These are phyloP conservation scores for Eupithecia subumbrata DNA, from an alignment of 2,888 invertebrate species.

Conservation along the genomic window DNA sequence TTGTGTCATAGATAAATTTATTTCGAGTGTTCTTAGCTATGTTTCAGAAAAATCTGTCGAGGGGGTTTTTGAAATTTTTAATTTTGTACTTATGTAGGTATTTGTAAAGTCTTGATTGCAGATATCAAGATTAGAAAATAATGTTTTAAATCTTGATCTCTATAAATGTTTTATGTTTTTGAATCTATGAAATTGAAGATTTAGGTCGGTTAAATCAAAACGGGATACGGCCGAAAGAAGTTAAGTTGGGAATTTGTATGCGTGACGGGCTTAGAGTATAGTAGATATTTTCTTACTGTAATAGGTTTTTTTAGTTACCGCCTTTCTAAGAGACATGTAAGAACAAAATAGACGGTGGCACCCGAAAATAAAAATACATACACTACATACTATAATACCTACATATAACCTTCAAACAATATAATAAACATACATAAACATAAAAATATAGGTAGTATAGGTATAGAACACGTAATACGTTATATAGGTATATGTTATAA, in stretches of 20 bases:
- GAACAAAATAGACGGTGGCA: too few relatives aligned
- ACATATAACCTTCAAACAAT: too few relatives aligned
- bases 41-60: too few relatives aligned
- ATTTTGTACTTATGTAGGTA: too few relatives aligned
- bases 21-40: too few relatives aligned
- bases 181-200: background rate
- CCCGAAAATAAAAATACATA: too few relatives aligned
- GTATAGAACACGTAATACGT: background rate
- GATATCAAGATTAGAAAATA: background rate
- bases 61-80: too few relatives aligned
- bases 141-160: background rate
- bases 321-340: background rate
- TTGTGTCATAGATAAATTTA: too few relatives aligned
- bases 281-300: background rate
- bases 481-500: slow-evolving; percentile 31
- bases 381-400: too few relatives aligned
- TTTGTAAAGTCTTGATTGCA: background rate
- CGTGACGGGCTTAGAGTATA: background rate
- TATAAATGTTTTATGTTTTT: background rate
- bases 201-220: background rate
- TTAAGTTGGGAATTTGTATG: background rate
- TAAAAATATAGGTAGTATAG: too few relatives aligned
- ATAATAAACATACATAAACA: too few relatives aligned
- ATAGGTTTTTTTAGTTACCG: background rate
- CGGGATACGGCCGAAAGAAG: background rate